Base-by-base conservation (phyloP, 2,888 invertebrate genomes). In the Andrena bicolor region DNA sequence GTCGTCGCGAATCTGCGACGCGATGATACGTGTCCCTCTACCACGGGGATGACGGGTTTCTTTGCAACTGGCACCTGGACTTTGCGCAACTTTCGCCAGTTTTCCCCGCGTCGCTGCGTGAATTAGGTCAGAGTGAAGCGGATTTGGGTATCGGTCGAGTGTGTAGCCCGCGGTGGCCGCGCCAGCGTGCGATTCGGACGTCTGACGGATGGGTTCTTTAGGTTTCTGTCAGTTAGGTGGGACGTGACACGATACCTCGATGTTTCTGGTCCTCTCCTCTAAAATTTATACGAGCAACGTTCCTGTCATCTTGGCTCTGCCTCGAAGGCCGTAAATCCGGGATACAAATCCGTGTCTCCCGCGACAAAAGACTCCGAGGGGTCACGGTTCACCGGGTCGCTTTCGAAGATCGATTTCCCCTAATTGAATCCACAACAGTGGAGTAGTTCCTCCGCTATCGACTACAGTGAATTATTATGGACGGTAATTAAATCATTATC, bases 271-370 rank as follows among this genome's bases (percentile, higher is more conserved):
- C 41, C 20, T 60, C 66, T 8, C 20, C 28, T 48, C 53, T 80
- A 48, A 71, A 74, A 76, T 78, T 71, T 74, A 70, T 70, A 63
- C 56, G 28, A 60, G 60, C 71, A 61, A 2, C 65, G 60, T 30
- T 26, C 76, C 71, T 77, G 77, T 80, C 76, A 56, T 84, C 69
- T 81, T 81, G 78, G 64, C 83, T 76, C 80, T 69, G 70, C 53
- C 65, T 35, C 81, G 74, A 7, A 58, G 68, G 76, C 49, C 74
- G 74, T 85, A 86, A 85, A 84, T 86, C 63, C 81, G 26, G 41
- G 74, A 82, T 85, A 86, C 71, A 85, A 86, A 85, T 85, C 81
- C 74, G 72, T 75, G 74, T 51, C 70, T 51, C 61, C 16, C 13
- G 56, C 72, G 79, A 73, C 66, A 73, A 83, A 85, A 79, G 76